These are phyloP conservation scores for Callospermophilus lateralis DNA, from an alignment of 2,113 vertebrate species.

Conservation along the genomic window DNA sequence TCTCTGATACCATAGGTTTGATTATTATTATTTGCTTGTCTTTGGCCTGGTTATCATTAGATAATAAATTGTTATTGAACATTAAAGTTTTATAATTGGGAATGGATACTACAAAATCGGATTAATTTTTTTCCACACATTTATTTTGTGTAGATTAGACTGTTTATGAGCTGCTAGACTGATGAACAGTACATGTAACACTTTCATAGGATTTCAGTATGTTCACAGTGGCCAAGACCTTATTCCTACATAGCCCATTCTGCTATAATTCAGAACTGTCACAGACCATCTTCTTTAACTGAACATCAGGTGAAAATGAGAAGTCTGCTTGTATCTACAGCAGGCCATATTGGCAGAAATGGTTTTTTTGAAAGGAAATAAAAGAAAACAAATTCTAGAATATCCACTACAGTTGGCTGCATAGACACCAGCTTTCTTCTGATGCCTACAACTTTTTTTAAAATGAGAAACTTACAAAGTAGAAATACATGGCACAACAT, in stretches of 20 bases:
- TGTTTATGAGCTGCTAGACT: neutral
- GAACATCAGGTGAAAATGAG: neutral
- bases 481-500: neutral
- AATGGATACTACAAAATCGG: neutral
- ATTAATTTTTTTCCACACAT: conserved; percentile 16
- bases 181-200: neutral
- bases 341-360: neutral
- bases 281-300: neutral
- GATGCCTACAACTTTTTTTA: neutral
- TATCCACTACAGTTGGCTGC: neutral
- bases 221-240: neutral
- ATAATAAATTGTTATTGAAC: conserved; percentile 73
- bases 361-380: too few relatives aligned
- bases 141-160: neutral
- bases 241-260: neutral
- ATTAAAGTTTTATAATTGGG: conserved; percentile 64
- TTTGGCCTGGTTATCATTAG: conserved; percentile 78
- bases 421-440: conserved; percentile 10
- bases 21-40: conserved; percentile 75
- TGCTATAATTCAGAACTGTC: neutral
- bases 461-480: neutral
- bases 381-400: neutral
- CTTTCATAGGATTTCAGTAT: neutral
- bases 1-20: conserved; percentile 64
- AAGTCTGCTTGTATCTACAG: neutral